phyloP scores from a whole-genome alignment of 2,888 invertebrate species.

The Ophioninae sp. region DNA sequence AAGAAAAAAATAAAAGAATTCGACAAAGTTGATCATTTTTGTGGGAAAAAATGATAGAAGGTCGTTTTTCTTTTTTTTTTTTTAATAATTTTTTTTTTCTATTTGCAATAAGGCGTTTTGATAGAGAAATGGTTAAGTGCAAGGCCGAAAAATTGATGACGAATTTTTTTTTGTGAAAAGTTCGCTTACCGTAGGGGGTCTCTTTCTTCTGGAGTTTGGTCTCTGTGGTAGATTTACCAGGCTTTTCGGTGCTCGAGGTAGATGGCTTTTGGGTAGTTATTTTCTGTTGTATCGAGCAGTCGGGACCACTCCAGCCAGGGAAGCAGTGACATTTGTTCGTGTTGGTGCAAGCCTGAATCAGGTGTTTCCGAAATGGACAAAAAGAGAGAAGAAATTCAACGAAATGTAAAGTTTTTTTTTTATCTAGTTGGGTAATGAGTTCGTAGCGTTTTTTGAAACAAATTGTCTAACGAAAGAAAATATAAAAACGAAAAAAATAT shows the following conservation, averaged over 20 bases:
- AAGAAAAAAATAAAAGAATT: too few species aligned
- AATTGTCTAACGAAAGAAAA: too few species aligned
- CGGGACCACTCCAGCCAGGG: slow-evolving; percentile 92
- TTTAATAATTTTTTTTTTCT: not conserved
- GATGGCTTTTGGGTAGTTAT: slow-evolving; percentile 84
- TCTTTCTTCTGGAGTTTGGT: slow-evolving; percentile 92
- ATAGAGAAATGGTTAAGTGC: not conserved
- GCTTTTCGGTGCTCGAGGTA: slow-evolving; percentile 84
- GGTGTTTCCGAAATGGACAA: not conserved
- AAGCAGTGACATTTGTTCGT: slow-evolving; percentile 95
- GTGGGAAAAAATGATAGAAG: not conserved
- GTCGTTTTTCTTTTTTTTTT: not conserved
- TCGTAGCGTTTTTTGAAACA: too few species aligned
- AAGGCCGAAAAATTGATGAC: not conserved
- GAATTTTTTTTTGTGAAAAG: slow-evolving; percentile 6
- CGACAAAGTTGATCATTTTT: not conserved
- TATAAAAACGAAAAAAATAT: not conserved
- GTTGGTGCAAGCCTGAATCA: slow-evolving; percentile 93
- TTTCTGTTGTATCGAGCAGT: slow-evolving; percentile 91
- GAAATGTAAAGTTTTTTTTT: not conserved
- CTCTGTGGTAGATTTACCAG: slow-evolving; percentile 79
- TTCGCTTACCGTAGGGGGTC: slow-evolving; percentile 94
- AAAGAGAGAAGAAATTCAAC: not conserved
- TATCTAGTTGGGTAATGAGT: not conserved
- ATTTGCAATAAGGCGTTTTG: not conserved